Evolutionary conservation across 2,797 vertebrate species (phyloP), one percentile per base, ranked within the genome.

Genomic region (Diplodus sargus): DNA sequence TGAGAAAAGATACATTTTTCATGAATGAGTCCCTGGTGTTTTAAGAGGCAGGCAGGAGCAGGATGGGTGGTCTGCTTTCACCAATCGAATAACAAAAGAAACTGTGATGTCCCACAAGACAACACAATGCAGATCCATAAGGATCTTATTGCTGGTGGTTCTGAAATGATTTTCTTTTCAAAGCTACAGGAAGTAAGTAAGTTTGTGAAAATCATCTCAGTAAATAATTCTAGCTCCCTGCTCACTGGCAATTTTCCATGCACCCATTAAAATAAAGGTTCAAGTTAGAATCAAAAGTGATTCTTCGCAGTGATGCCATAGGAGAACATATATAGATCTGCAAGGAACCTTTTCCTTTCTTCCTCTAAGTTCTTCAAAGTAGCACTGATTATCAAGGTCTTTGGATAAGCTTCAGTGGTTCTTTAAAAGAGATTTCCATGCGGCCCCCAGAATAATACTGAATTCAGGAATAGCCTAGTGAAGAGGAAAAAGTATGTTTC

Each of bases 1-100:
- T 70, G 83, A 91, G 85, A 82, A 82, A 80, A 85, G 74, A 94
- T 94, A 72, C 75, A 92, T 93, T 76, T 92, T 93, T 94, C 78
- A 90, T 91, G 90, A 91, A 91, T 64, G 86, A 85, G 69, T 89
- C 88, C 68, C 79, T 22, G 54, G 84, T 74, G 69, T 74, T 87
- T 89, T 63, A 51, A 76, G 77, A 70, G 65, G 64, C 63, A 23
- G 79, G 63, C 54, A 71, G 60, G 71, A 85, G 78, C 68, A 16
- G 64, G 56, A 22, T 5, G 53, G 25, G 53, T 30, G 68, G 69
- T 78, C 62, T 39, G 76, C 72, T 83, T 75, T 75, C 68, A 81
- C 61, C 39, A 62, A 48, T 22, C n/a, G 45, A 77, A 85, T 78
- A 83, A 81, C 79, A 89, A 86, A 85, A 90, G 79, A 79, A 80